Percentiles rank a stretch among this genome's conserved stretches.
phyloP scores from a whole-genome alignment of 2,113 vertebrate genomes.

The Rhodinocichla rosea region DNA sequence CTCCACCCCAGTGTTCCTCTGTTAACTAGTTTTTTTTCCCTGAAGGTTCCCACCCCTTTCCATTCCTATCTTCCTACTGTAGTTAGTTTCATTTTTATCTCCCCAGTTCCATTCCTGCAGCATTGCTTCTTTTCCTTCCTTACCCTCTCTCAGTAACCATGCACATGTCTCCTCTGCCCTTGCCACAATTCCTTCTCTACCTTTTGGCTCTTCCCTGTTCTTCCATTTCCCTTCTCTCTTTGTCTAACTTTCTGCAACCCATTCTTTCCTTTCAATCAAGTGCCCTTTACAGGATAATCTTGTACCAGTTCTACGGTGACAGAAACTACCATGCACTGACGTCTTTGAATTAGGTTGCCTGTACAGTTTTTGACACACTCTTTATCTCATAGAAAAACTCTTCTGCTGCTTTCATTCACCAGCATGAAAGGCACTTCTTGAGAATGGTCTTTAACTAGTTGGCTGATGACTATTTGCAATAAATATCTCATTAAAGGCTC shows the following conservation, averaged over 20 bases:
- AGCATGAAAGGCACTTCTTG: not conserved
- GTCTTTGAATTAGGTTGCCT: slow-evolving; percentile 2
- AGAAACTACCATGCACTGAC: not conserved
- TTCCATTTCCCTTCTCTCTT: not conserved
- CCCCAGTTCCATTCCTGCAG: not conserved
- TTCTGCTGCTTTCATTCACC: not conserved
- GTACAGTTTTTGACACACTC: not conserved
- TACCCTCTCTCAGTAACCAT: not conserved
- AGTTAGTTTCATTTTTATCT: not conserved
- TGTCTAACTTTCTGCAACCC: not conserved
- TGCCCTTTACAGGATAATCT: not conserved
- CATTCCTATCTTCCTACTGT: not conserved
- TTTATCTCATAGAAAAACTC: not conserved
- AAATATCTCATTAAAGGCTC: slow-evolving; percentile 37
- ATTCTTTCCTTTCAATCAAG: not conserved
- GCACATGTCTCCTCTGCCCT: not conserved
- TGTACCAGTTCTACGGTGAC: not conserved
- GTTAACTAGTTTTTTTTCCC: not conserved
- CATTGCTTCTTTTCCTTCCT: not conserved
- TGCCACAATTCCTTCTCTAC: not conserved
- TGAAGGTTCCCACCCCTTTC: not conserved
- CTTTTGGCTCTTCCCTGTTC: not conserved
- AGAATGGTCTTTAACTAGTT: slow-evolving; percentile 8
- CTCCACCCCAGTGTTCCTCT: not conserved
- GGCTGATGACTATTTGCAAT: slow-evolving; percentile 10